A percentile compares a stretch with the other conserved stretches of the same genome.
These are phyloP conservation scores for Steinernema hermaphroditum DNA, from an alignment of 2,888 invertebrate genomes.

Conservation along the genomic window DNA sequence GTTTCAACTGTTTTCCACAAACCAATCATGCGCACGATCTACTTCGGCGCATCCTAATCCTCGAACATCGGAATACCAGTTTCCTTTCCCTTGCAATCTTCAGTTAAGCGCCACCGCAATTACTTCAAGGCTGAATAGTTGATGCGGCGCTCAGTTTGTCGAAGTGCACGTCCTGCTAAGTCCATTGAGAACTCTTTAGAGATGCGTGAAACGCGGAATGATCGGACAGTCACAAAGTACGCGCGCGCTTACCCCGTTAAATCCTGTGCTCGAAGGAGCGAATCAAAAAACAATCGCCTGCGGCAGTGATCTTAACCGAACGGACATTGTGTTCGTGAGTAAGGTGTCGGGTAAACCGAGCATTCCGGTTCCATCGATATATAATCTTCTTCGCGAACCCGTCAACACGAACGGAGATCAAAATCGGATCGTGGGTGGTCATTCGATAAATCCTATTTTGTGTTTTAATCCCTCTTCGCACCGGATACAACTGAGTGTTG, in stretches of 20 bases:
- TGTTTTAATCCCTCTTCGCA: not conserved
- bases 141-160: too few relatives aligned
- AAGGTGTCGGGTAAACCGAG: not conserved
- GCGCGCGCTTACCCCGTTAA: not conserved
- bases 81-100: too few relatives aligned
- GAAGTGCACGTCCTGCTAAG: not conserved
- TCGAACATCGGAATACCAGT: too few relatives aligned
- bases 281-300: slow-evolving; percentile 15
- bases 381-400: not conserved
- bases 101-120: too few relatives aligned
- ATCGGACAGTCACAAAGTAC: not conserved
- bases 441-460: not conserved
- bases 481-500: too few relatives aligned
- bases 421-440: not conserved
- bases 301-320: not conserved
- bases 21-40: too few relatives aligned
- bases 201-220: not conserved
- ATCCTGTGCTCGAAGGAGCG: not conserved
- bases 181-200: not conserved
- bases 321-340: not conserved
- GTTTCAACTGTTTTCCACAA: too few relatives aligned
- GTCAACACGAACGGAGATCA: not conserved
- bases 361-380: not conserved
- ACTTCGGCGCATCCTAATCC: too few relatives aligned
- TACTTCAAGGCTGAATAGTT: too few relatives aligned